Evolutionary conservation across 2,888 invertebrate species (phyloP), one percentile per base, ranked within the genome.

Genomic region (Nymphalis urticae): DNA sequence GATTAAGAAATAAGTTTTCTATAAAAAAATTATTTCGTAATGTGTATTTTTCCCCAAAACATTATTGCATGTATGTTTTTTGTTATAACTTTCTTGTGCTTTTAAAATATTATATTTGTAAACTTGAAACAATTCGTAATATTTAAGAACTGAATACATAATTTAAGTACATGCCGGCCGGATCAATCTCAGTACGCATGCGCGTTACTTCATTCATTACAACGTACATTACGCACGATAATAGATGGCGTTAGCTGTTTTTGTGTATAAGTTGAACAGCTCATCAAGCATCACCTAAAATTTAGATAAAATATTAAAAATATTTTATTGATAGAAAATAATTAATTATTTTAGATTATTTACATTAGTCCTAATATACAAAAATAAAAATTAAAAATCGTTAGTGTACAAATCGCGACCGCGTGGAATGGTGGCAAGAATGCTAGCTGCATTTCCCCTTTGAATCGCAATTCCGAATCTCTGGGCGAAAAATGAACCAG

Each of bases 141-240:
- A 75, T 83, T 84, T 82, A 83, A 82, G 79, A 80, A 75, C 75
- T 77, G 27, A 83, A 85, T 89, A 83, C 83, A 89, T 88, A 87
- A 91, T 91, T 90, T 89, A 56, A 32, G 32, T 56, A 90, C 82
- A 77, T 80, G 80, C 76, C 76, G 76, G 81, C 76, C 79, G 88
- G 90, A 91, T 92, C 91, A 84, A 92, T 92, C 83, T 73, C 76
- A 84, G 76, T 85, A 84, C 90, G 91, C 91, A 87, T 82, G 91
- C 91, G 91, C 84, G 83, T 72, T 86, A 76, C 74, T 77, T 76
- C 88, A 87, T 91, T 88, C 88, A 88, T 86, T 77, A 76, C 62
- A 32, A 71, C 75, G 75, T 78, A 76, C 70, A 69, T 73, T 71
- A 75, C 69, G 65, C 72, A 75, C 70, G 72, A 80, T 79, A 81